Base-by-base conservation (phyloP, 35 echinoderm and acorn worm genomes). In the Nesometra sesokonis region DNA sequence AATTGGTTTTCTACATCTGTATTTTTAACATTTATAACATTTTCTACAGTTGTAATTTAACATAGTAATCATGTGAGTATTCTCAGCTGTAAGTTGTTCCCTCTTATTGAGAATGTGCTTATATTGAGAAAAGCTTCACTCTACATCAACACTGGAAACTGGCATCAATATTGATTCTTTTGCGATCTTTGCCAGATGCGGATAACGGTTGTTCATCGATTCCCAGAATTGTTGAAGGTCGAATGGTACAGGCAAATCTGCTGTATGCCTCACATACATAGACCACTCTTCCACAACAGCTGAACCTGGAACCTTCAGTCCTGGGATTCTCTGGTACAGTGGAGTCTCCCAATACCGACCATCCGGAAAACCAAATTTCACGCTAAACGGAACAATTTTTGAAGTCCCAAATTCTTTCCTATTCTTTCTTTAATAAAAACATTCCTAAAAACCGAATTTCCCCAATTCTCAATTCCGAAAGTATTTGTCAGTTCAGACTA, bases 111-210 rank as follows among this genome's bases (percentile, higher is more conserved):
- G 52, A 38, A 93, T 83, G 47, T 93, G 91, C 46, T 93, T 93
- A 82, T 93, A 93, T 29, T 89, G 91, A 21, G 86, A 89, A 33
- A 93, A 89, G 80, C 87, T 89, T 3, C 86, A 30, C 35, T 93
- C 82, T 5, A 88, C 67, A 32, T 93, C 91, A 4, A 93, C 91
- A 80, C 91, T 89, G 13, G 87, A 76, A 9, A 89, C 86, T 35
- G 86, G 91, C 91, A 93, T 93, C 86, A 81, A 93, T 19, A 93
- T 77, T 34, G 67, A 40, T 46, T 93, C 87, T 46, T 33, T 82
- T 21, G 91, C 87, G 17, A 93, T 89, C 5, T 76, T 79, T 0
- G 91, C 80, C 33, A 93, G 82, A 78, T 35, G n/a, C 0, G 86
- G 85, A 37, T 76, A 88, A n/a, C 86, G 0, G 23, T 46, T 17